phyloP scores from a whole-genome alignment of 2,888 invertebrate species.

The Brachypalpus laphriformis region DNA sequence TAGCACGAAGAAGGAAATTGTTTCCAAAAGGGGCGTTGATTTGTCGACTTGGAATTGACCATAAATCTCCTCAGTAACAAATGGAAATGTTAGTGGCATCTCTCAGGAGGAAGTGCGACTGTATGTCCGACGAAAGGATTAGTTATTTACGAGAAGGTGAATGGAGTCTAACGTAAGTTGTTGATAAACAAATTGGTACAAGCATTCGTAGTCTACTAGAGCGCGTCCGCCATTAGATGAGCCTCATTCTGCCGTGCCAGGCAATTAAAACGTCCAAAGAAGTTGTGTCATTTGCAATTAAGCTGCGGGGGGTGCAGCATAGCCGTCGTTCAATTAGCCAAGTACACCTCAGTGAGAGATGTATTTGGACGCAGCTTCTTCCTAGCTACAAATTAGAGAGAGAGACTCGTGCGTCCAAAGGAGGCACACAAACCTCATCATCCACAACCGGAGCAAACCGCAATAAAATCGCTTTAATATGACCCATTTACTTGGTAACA shows the following conservation, averaged over 20 bases:
- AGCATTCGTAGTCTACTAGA: not conserved
- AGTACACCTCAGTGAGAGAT: constrained; percentile 33
- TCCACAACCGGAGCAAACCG: constrained; percentile 15
- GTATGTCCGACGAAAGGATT: constrained; percentile 44
- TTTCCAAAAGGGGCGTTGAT: constrained; percentile 73
- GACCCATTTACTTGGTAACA: constrained; percentile 60
- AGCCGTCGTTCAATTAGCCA: constrained; percentile 31
- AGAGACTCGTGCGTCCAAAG: not conserved
- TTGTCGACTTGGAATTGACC: constrained; percentile 69
- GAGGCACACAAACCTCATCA: constrained; percentile 25
- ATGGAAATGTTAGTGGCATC: constrained; percentile 65
- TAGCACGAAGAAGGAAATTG: constrained; percentile 58
- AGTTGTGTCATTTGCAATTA: constrained; percentile 48
- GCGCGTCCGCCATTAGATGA: not conserved
- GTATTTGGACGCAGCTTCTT: constrained; percentile 12
- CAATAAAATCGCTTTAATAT: constrained; percentile 67
- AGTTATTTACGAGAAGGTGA: constrained; percentile 69
- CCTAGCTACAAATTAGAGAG: constrained; percentile 34
- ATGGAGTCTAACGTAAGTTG: constrained; percentile 61
- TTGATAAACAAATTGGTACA: constrained; percentile 67
- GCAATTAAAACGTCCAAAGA: constrained; percentile 56
- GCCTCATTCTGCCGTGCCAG: not conserved
- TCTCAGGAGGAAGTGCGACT: constrained; percentile 54
- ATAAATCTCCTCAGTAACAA: constrained; percentile 68
- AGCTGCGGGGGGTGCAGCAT: not conserved